Conservation (phyloP, 2,888 invertebrate species). For the Blera fallax region DNA sequence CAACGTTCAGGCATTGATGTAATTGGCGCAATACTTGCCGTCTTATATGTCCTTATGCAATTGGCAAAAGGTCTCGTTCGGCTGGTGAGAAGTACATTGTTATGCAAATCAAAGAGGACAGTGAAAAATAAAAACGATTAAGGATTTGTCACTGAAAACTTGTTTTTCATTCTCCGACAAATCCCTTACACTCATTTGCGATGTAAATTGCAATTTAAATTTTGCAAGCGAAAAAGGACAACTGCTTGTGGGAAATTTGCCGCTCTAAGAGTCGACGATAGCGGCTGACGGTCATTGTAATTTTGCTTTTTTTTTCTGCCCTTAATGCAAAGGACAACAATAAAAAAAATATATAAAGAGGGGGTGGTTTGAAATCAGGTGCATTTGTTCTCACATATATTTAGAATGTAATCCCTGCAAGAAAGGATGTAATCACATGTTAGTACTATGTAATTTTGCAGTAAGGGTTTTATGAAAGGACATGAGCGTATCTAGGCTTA, state of each 20-base stretch:
- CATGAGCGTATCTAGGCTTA: background rate
- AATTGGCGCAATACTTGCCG: slow-evolving; percentile 6
- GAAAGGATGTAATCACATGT: slow-evolving; percentile 48
- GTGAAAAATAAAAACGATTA: slow-evolving; percentile 33
- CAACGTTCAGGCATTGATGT: slow-evolving; percentile 69
- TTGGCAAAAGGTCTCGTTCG: slow-evolving; percentile 16
- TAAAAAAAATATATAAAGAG: background rate
- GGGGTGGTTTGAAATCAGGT: slow-evolving; percentile 34
- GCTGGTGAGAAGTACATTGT: background rate
- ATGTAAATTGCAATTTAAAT: slow-evolving; percentile 51
- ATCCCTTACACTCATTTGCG: slow-evolving; percentile 20
- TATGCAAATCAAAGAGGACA: slow-evolving; percentile 10
- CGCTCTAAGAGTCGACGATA: background rate
- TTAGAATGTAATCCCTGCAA: slow-evolving; percentile 31
- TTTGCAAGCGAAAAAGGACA: slow-evolving; percentile 14
- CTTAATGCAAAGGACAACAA: background rate
- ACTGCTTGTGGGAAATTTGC: background rate
- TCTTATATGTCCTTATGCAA: slow-evolving; percentile 13
- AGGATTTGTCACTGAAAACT: slow-evolving; percentile 3
- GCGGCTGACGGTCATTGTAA: background rate
- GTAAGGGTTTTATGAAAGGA: background rate
- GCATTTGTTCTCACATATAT: slow-evolving; percentile 45
- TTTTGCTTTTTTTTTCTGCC: background rate
- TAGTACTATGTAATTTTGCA: slow-evolving; percentile 36
- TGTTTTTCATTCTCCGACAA: background rate